Conservation (phyloP, 92 coral and sea anemone genomes). For the Virgularia gustaviana region DNA sequence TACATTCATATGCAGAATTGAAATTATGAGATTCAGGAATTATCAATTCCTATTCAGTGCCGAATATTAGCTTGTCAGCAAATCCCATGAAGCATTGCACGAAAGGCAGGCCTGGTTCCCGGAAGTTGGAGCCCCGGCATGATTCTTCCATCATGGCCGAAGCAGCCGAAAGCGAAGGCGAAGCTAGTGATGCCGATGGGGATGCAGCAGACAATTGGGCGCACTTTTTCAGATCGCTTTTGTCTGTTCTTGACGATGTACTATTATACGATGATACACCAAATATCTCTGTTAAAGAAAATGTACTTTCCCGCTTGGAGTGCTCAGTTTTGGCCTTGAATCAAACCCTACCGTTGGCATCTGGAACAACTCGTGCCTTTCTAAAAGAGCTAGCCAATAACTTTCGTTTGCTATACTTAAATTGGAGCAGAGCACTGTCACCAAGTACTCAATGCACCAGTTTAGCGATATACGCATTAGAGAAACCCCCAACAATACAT, state of each 20-base stretch:
- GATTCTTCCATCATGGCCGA: neutral
- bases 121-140: neutral
- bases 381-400: conserved; percentile 22
- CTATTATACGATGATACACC: no score
- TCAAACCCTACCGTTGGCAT: conserved; percentile 4
- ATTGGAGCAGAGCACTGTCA: no score
- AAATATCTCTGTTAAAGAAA: neutral
- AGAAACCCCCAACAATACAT: conserved; percentile 34
- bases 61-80: no score
- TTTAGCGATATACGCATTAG: conserved; percentile 42
- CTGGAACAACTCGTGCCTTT: conserved; percentile 1
- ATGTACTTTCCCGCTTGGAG: conserved; percentile 20
- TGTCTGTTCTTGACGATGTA: no score
- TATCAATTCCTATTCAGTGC: no score
- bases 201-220: no score
- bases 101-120: no score
- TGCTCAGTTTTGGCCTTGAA: conserved; percentile 21
- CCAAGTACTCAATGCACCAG: conserved; percentile 42
- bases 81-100: no score
- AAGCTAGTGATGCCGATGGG: no score
- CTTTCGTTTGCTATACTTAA: conserved; percentile 16
- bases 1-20: no score
- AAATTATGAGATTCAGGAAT: no score
- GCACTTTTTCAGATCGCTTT: no score
- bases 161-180: neutral